A percentile compares a stretch with the other conserved stretches of the same genome.
Conservation (phyloP, 2,797 vertebrate species). For the Arvicola amphibius region DNA sequence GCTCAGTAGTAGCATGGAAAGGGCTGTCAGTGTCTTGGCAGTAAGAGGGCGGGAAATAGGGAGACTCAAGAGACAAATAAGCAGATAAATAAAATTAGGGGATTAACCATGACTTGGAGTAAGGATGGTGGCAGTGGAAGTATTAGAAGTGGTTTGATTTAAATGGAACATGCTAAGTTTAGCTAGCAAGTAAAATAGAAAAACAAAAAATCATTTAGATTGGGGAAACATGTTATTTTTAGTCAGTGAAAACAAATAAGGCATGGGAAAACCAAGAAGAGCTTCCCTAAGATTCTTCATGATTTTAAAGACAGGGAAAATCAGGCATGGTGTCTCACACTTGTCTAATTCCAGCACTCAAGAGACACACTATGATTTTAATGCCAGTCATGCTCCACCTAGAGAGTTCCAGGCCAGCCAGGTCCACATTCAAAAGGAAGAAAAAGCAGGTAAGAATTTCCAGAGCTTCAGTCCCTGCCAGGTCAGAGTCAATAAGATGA, state of each 20-base stretch:
- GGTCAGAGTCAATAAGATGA: background rate
- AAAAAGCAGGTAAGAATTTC: background rate
- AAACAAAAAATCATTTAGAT: background rate
- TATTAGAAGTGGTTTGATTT: background rate
- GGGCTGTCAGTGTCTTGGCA: background rate
- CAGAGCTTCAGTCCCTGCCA: background rate
- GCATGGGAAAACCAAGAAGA: background rate
- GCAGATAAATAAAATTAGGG: constrained; percentile 3
- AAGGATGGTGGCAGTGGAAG: background rate
- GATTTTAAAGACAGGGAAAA: constrained; percentile 23
- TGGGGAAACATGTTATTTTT: background rate
- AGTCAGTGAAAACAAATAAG: background rate
- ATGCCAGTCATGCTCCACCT: background rate
- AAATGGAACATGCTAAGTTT: constrained; percentile 12
- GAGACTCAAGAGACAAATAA: background rate
- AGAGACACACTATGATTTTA: background rate
- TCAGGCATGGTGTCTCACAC: background rate
- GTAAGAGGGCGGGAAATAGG: background rate
- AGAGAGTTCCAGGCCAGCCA: background rate
- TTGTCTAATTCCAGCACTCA: background rate
- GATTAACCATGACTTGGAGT: background rate
- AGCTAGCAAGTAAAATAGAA: background rate
- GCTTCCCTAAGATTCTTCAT: background rate
- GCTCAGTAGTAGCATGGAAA: background rate
- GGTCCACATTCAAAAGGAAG: background rate